phyloP scores from a whole-genome alignment of 2,888 invertebrate species.

The Cephus spinipes region DNA sequence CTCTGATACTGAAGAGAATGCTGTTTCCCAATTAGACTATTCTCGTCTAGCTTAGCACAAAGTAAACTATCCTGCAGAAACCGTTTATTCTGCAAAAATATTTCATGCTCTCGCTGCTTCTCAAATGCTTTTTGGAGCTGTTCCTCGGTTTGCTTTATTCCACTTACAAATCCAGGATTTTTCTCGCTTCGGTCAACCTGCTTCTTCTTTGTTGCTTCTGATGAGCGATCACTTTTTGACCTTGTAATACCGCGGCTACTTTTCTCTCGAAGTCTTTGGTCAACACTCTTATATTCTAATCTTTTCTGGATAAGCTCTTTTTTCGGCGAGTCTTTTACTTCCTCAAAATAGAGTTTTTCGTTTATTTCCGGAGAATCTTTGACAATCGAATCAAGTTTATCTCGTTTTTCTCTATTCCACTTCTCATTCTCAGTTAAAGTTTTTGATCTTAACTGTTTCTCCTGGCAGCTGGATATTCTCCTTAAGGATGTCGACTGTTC shows the following conservation, averaged over 20 bases:
- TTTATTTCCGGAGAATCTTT: no score
- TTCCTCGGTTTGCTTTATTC: constrained; percentile 15
- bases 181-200: no score
- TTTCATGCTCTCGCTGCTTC: constrained; percentile 20
- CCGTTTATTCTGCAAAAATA: constrained; percentile 14
- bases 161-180: neutral
- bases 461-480: no score
- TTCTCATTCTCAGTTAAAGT: no score
- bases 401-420: no score
- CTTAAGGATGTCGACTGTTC: no score
- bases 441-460: no score
- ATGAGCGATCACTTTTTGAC: no score
- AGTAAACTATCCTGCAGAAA: neutral
- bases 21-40: constrained; percentile 44
- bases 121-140: constrained; percentile 15
- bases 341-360: no score
- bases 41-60: constrained; percentile 25
- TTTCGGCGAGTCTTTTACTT: neutral
- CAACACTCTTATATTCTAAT: constrained; percentile 13
- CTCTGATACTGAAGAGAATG: constrained; percentile 52
- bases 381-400: no score
- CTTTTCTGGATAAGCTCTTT: neutral
- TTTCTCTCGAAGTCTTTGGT: constrained; percentile 14
- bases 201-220: no score
- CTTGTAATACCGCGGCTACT: neutral